A percentile compares a stretch with the other conserved stretches of the same genome.
These are phyloP conservation scores for Anomalospiza imberbis DNA, from an alignment of 2,797 vertebrate genomes.

Conservation along the genomic window DNA sequence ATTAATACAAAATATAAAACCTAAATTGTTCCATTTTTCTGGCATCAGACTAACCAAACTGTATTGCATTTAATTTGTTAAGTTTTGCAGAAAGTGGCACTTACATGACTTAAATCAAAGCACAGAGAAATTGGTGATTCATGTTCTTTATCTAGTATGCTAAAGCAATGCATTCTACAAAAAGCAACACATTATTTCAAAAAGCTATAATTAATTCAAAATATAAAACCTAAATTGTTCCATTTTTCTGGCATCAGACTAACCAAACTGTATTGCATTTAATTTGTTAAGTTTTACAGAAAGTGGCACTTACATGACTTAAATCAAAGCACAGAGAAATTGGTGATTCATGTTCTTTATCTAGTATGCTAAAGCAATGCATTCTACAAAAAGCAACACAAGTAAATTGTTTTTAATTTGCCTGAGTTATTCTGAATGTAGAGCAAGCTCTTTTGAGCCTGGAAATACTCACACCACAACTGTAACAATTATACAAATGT, in stretches of 20 bases:
- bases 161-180: neutral
- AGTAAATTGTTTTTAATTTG: neutral
- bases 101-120: neutral
- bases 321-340: neutral
- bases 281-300: neutral
- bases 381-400: neutral
- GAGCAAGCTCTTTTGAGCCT: neutral
- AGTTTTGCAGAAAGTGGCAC: neutral
- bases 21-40: neutral
- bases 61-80: neutral
- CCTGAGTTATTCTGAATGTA: neutral
- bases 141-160: neutral
- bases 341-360: neutral
- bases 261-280: neutral
- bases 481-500: neutral
- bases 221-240: neutral
- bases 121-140: neutral
- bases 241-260: neutral
- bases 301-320: neutral
- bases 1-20: neutral
- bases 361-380: neutral
- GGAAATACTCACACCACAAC: neutral
- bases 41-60: neutral
- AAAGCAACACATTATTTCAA: neutral
- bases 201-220: neutral